phyloP scores from a whole-genome alignment of 1,140 invertebrate species.

The Pseudomyrmex concolor region DNA sequence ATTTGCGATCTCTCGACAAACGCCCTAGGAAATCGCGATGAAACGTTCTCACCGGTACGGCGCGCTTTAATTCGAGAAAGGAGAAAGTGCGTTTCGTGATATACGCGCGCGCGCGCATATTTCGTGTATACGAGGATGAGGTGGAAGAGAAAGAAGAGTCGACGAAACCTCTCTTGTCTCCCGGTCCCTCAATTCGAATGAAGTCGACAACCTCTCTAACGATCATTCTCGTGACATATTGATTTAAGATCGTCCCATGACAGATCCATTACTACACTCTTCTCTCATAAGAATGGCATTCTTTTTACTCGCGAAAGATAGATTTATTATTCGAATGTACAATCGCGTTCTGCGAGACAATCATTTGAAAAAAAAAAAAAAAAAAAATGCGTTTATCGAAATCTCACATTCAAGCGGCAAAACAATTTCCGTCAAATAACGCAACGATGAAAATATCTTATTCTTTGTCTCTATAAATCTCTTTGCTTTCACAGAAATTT shows the following conservation, averaged over 20 bases:
- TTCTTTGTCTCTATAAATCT: slow-evolving; percentile 25
- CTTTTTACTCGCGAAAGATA: not conserved
- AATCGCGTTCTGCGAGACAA: not conserved
- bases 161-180: not conserved
- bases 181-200: not conserved
- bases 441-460: slow-evolving; percentile 5
- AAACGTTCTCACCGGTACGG: slow-evolving; percentile 56
- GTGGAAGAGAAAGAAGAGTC: not conserved
- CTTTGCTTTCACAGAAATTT: slow-evolving; percentile 43
- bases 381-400: not conserved
- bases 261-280: not conserved
- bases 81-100: slow-evolving; percentile 69
- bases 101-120: slow-evolving; percentile 31
- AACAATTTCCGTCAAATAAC: slow-evolving; percentile 11
- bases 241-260: not conserved
- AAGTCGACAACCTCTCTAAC: slow-evolving; percentile 20
- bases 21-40: slow-evolving; percentile 62
- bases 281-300: not conserved
- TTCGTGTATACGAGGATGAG: not conserved
- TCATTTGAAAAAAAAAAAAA: not conserved
- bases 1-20: slow-evolving; percentile 43
- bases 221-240: slow-evolving; percentile 20
- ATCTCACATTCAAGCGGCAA: not conserved
- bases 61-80: slow-evolving; percentile 51
- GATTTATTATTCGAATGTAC: slow-evolving; percentile 10